Conservation (phyloP, 1,140 invertebrate species). For the Drosophila orosa region DNA sequence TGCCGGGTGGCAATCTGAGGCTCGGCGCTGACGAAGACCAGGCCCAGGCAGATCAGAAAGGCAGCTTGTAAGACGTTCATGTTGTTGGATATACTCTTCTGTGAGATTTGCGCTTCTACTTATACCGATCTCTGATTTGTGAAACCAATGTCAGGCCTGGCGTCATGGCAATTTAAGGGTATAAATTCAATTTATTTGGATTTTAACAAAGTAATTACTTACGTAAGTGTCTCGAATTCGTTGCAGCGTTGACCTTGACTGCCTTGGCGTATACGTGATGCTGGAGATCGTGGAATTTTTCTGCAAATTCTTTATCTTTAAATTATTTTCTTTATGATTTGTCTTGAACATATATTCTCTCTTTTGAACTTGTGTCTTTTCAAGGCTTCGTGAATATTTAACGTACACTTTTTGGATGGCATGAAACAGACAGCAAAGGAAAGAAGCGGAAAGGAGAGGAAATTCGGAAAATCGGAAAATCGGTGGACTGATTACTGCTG, state of each 20-base stretch:
- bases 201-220: neutral
- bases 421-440: neutral
- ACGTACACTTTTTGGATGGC: neutral
- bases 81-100: neutral
- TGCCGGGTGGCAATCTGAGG: neutral
- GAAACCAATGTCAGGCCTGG: neutral
- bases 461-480: slow-evolving; percentile 41
- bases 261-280: neutral
- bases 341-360: neutral
- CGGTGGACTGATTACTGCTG: slow-evolving; percentile 26
- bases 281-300: neutral
- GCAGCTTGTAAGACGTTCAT: slow-evolving; percentile 18
- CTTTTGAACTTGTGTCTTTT: neutral
- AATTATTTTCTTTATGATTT: neutral
- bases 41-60: slow-evolving; percentile 16
- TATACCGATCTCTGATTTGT: neutral
- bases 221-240: neutral
- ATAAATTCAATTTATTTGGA: neutral
- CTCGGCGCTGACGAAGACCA: neutral
- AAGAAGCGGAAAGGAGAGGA: neutral
- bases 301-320: neutral
- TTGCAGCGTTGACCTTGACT: neutral
- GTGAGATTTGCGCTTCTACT: neutral
- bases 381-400: neutral
- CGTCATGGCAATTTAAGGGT: neutral